Base-by-base conservation (phyloP, 2,888 invertebrate species). In the Mesodorylaimus sp. region DNA sequence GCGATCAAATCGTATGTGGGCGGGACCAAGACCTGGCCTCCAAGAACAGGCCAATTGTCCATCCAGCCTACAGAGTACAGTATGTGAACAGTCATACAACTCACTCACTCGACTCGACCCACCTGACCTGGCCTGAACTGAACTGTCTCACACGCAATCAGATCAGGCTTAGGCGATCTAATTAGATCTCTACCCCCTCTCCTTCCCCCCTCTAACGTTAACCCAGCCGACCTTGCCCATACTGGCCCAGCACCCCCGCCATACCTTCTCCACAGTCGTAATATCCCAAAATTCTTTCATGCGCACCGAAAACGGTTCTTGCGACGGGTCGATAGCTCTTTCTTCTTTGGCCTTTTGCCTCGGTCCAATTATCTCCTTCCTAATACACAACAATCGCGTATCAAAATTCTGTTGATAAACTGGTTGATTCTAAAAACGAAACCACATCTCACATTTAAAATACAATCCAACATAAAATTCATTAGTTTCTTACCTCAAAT, bases 211-310 rank as follows among this genome's bases (percentile, higher is more conserved):
- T 25, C 26, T 45, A n/a, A n/a, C n/a, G n/a, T n/a, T n/a, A n/a
- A n/a, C n/a, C n/a, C n/a, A n/a, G n/a, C n/a, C n/a, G n/a, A n/a
- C n/a, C n/a, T n/a, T n/a, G n/a, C n/a, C n/a, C n/a, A n/a, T n/a
- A n/a, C n/a, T n/a, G n/a, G n/a, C n/a, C n/a, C n/a, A n/a, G n/a
- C n/a, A n/a, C n/a, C n/a, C n/a, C n/a, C n/a, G n/a, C n/a, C n/a
- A n/a, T 54, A 69, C 68, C 54, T 63, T 66, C 52, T 57, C 55
- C 29, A 66, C 57, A n/a, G 54, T 43, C 2, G 48, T 56, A 27
- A 89, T 71, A 45, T 83, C 82, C 82, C 83, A 93, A 70, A 97
- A 97, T 25, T 82, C 80, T 67, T 97, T 97, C 41, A 77, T 70
- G 10, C 93, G 75, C 0, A 97, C 77, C 57, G 89, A 81, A 67